Percentiles rank a stretch among this genome's conserved stretches.
Evolutionary conservation across 2,888 invertebrate genomes (phyloP).

Genomic region (Epirrhoe alternata): DNA sequence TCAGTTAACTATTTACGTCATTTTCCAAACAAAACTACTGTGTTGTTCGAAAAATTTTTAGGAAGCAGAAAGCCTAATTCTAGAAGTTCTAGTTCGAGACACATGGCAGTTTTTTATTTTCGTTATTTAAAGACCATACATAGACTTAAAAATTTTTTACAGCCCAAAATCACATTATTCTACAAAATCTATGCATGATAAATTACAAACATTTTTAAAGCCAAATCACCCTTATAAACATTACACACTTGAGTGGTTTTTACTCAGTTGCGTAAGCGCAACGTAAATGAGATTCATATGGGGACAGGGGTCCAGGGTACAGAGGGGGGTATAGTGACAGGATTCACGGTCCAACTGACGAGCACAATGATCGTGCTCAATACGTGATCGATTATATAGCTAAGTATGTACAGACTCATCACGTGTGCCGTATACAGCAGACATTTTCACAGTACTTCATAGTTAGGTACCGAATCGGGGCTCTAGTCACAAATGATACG

Average conservation of each 20-base stretch:
- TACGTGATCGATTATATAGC: slow-evolving; percentile 83
- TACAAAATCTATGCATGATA: neutral
- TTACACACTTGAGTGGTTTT: slow-evolving; percentile 71
- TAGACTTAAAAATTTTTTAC: no score
- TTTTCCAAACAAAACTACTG: no score
- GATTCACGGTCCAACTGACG: slow-evolving; percentile 82
- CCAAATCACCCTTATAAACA: slow-evolving; percentile 60
- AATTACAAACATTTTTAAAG: slow-evolving; percentile 4
- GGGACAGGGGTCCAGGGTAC: slow-evolving; percentile 54
- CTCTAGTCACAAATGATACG: neutral
- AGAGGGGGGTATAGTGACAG: slow-evolving; percentile 72
- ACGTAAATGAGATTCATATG: slow-evolving; percentile 81
- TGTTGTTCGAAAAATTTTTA: no score
- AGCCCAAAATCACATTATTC: no score
- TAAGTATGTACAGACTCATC: slow-evolving; percentile 51
- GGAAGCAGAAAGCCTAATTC: no score
- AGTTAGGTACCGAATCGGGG: neutral
- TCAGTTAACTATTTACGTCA: neutral
- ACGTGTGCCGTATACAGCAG: slow-evolving; percentile 36
- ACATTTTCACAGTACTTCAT: slow-evolving; percentile 17
- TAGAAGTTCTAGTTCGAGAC: no score
- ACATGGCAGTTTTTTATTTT: no score
- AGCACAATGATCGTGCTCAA: slow-evolving; percentile 82
- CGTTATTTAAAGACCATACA: no score
- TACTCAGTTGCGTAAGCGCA: slow-evolving; percentile 80